A percentile compares a stretch with the other conserved stretches of the same genome.
These are phyloP conservation scores for Drosophila bipectinata DNA, from an alignment of 1,140 invertebrate species.

Conservation along the genomic window DNA sequence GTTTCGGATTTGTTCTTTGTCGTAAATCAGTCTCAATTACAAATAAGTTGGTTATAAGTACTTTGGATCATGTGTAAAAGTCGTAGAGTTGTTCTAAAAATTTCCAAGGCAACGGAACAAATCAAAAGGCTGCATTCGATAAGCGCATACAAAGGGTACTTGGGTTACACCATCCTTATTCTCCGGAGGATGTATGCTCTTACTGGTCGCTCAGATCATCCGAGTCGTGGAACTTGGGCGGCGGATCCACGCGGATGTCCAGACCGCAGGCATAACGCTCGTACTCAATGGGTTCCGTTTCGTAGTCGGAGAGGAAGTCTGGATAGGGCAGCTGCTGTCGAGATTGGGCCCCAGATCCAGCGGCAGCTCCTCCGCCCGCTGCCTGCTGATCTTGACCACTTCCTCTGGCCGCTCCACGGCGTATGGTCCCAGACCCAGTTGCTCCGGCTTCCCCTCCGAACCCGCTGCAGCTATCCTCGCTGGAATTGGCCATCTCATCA, in stretches of 20 bases:
- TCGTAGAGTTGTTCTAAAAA: constrained; percentile 70
- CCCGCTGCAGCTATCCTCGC: constrained; percentile 73
- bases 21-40: constrained; percentile 82
- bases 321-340: constrained; percentile 74
- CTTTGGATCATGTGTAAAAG: constrained; percentile 72
- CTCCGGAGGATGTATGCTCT: not conserved
- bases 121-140: constrained; percentile 68
- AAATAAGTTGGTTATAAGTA: constrained; percentile 78
- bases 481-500: constrained; percentile 81
- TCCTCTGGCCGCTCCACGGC: constrained; percentile 37
- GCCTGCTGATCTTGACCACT: constrained; percentile 4
- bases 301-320: constrained; percentile 82
- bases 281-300: constrained; percentile 79
- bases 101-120: constrained; percentile 72
- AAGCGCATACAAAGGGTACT: constrained; percentile 23
- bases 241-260: constrained; percentile 80
- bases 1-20: constrained; percentile 41
- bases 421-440: constrained; percentile 60
- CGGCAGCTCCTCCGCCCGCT: not conserved
- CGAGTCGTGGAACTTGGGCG: constrained; percentile 80
- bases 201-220: constrained; percentile 79
- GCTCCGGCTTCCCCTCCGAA: constrained; percentile 42
- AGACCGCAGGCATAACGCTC: constrained; percentile 78
- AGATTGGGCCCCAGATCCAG: constrained; percentile 3
- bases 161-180: not conserved